Base-by-base conservation (phyloP, 2,113 vertebrate genomes). In the Aegotheles bennettii region DNA sequence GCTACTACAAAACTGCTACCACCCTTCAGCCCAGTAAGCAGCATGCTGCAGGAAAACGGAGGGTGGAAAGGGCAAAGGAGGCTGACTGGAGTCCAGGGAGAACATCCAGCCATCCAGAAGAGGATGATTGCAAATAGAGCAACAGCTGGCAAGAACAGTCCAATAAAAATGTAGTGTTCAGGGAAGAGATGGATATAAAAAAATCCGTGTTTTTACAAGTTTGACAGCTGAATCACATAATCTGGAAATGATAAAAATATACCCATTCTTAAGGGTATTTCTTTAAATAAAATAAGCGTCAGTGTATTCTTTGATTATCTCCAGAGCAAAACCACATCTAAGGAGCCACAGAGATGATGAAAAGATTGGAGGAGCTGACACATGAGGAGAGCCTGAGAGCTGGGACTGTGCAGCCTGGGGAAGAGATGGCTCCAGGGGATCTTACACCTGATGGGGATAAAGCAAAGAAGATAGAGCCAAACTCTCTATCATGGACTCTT, bases 41-140 rank as follows among this genome's bases (percentile, higher is more conserved):
- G 64, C 13, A 5, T 8, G 20, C 42, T 3, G 1, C 9, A 16
- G 64, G 31, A 19, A 40, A 56, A 16, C 11, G 0, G 9, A 25
- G 11, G 11, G 26, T 8, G 16, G 7, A n/a, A 71, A 71, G 23
- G 31, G n/a, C n/a, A 74, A 47, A 89, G 50, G 25, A 75, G 11
- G 36, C 31, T 71, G 71, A 63, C 29, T 33, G 48, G 21, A 10
- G 9, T 24, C 63, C 4, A 8, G 63, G 42, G 73, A 48, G 73
- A 87, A 29, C 5, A 2, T 63, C 42, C 68, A 79, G 6, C 28
- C 11, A 43, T 59, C 38, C 31, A 57, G 51, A 40, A 83, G n/a
- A 54, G 13, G 26, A 43, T 29, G 13, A 65, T 10, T 14, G 31
- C 59, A 96, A 90, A 82, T 4, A 81, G 36, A 94, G 50, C 56